Evolutionary conservation across 2,888 invertebrate species (phyloP).

Genomic region (Muscina levida): DNA sequence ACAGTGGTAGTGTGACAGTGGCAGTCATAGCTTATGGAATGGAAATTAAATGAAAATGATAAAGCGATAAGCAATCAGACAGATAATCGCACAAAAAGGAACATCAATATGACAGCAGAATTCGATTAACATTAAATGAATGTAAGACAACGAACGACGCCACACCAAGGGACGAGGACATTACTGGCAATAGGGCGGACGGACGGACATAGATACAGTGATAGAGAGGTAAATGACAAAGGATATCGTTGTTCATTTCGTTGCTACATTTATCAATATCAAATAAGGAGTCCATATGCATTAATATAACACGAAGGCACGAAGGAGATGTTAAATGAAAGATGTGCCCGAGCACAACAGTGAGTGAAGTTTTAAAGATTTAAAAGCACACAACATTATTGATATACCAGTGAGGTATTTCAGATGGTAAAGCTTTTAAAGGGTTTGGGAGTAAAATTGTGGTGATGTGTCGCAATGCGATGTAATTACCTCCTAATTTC

Average conservation of each 20-base stretch:
- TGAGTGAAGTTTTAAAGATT: too few species aligned
- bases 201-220: neutral
- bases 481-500: too few species aligned
- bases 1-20: slow-evolving; percentile 12
- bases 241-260: slow-evolving; percentile 7
- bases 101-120: slow-evolving; percentile 50
- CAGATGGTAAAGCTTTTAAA: too few species aligned
- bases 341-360: too few species aligned
- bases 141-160: slow-evolving; percentile 16
- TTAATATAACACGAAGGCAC: slow-evolving; percentile 2
- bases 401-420: too few species aligned
- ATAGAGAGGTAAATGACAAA: slow-evolving; percentile 15
- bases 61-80: slow-evolving; percentile 50
- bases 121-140: slow-evolving; percentile 50
- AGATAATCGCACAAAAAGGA: slow-evolving; percentile 47
- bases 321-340: too few species aligned
- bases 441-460: too few species aligned
- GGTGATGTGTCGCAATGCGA: too few species aligned
- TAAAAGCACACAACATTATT: too few species aligned
- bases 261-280: slow-evolving; percentile 39
- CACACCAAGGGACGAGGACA: neutral
- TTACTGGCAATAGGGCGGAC: neutral
- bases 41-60: slow-evolving; percentile 49
- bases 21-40: slow-evolving; percentile 31
- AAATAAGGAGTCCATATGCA: slow-evolving; percentile 22